These are phyloP conservation scores for Halocynthia roretzi DNA, from an alignment of 23 tunicate genomes.

Conservation along the genomic window DNA sequence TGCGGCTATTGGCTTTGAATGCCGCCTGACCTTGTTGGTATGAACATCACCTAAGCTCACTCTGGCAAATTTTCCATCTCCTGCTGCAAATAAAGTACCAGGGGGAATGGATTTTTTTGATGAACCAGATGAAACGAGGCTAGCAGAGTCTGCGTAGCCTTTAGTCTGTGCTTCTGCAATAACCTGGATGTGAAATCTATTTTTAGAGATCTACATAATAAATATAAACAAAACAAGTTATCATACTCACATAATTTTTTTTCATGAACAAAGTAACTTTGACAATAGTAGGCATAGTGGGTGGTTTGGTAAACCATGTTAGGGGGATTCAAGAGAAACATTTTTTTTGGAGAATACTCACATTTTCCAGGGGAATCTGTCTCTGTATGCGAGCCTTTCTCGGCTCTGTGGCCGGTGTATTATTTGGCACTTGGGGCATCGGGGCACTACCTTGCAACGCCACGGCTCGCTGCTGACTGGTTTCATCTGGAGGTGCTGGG, in stretches of 20 bases:
- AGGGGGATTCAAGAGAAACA: no score
- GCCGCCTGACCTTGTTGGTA: no score
- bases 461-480: background rate
- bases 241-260: no score
- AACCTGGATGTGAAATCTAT: background rate
- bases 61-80: constrained; percentile 16
- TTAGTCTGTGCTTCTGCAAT: constrained; percentile 20
- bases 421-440: constrained; percentile 37
- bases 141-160: constrained; percentile 8
- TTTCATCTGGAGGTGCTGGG: no score
- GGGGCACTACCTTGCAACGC: constrained; percentile 5
- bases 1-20: no score
- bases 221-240: no score
- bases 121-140: constrained; percentile 8
- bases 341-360: background rate
- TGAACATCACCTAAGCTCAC: no score
- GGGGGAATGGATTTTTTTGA: background rate
- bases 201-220: background rate
- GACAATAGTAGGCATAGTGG: no score
- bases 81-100: constrained; percentile 8
- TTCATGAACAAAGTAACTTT: no score
- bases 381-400: constrained; percentile 14
- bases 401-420: constrained; percentile 72
- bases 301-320: no score
- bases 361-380: constrained; percentile 18